Conservation (phyloP, 2,113 vertebrate species). For the Scalopus aquaticus region DNA sequence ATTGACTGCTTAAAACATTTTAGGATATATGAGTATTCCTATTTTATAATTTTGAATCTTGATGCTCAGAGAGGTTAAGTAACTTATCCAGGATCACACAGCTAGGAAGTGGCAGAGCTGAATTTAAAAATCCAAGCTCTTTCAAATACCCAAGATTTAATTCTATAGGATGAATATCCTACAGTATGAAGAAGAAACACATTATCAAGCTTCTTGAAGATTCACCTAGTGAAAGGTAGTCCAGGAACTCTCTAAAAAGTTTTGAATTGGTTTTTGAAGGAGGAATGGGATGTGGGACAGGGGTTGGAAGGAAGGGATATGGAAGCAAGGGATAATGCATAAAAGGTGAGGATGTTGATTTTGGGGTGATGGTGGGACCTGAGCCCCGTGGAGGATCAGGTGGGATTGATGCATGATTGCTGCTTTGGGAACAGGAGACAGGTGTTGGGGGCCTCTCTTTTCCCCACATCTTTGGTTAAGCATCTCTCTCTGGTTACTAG, state of each 20-base stretch:
- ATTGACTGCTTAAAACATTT: not conserved
- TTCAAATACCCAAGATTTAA: not conserved
- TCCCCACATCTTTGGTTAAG: not conserved
- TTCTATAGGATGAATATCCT: not conserved
- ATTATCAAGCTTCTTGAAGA: not conserved
- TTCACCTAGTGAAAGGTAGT: not conserved
- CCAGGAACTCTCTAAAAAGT: too few relatives aligned
- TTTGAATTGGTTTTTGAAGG: not conserved
- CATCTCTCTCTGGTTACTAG: not conserved
- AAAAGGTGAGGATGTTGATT: not conserved
- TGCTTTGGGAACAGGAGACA: not conserved
- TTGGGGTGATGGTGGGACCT: not conserved
- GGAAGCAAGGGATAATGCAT: rapidly evolving
- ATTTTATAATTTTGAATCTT: not conserved
- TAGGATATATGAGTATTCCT: not conserved
- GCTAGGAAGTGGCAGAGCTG: not conserved
- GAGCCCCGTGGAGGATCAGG: too few relatives aligned
- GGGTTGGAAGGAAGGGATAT: not conserved
- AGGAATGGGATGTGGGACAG: not conserved
- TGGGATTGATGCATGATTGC: not conserved
- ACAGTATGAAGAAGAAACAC: not conserved
- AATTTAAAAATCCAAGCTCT: not conserved
- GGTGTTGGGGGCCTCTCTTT: not conserved
- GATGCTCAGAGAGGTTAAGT: constrained; percentile 5
- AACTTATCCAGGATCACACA: not conserved